These are phyloP conservation scores for Larimichthys crocea DNA, from an alignment of 2,113 vertebrate genomes.

Conservation along the genomic window DNA sequence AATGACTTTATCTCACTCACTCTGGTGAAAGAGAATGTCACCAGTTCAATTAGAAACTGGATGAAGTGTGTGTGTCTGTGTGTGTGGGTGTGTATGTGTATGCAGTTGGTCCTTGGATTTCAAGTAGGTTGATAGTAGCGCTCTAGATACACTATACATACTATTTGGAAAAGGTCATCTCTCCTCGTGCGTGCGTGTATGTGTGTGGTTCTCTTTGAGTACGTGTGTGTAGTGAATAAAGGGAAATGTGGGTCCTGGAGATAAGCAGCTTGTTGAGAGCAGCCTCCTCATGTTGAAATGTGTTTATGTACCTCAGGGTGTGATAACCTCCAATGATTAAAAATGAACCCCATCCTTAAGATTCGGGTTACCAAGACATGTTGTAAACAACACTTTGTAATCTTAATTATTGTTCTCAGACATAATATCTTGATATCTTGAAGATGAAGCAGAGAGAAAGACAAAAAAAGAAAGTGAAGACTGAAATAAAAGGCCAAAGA, in stretches of 20 bases:
- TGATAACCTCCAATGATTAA: conserved; percentile 34
- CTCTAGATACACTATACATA: conserved; percentile 39
- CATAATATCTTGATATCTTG: background rate
- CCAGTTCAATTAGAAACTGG: conserved; percentile 63
- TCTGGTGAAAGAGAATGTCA: conserved; percentile 66
- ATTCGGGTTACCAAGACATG: background rate
- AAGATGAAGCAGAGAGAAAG: background rate
- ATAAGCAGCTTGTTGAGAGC: conserved; percentile 68
- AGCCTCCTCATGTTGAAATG: conserved; percentile 47
- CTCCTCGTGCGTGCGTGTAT: background rate
- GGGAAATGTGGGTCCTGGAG: conserved; percentile 67
- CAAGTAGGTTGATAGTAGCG: conserved; percentile 58
- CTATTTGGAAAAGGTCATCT: conserved; percentile 56
- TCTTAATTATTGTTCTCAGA: conserved; percentile 5
- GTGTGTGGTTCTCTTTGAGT: conserved; percentile 44
- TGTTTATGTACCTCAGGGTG: conserved; percentile 27
- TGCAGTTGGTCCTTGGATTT: conserved; percentile 45
- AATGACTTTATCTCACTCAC: conserved; percentile 69
- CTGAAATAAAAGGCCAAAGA: background rate
- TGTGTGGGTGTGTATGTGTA: conserved; percentile 4
- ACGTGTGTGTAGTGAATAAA: conserved; percentile 49
- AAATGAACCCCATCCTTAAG: conserved; percentile 22
- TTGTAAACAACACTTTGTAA: background rate
- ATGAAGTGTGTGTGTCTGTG: conserved; percentile 19
- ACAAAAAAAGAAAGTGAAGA: background rate